Percentiles rank a stretch among this genome's conserved stretches.
Evolutionary conservation across 2,888 invertebrate genomes (phyloP).

Genomic region (Drosophila parthenogenetica): DNA sequence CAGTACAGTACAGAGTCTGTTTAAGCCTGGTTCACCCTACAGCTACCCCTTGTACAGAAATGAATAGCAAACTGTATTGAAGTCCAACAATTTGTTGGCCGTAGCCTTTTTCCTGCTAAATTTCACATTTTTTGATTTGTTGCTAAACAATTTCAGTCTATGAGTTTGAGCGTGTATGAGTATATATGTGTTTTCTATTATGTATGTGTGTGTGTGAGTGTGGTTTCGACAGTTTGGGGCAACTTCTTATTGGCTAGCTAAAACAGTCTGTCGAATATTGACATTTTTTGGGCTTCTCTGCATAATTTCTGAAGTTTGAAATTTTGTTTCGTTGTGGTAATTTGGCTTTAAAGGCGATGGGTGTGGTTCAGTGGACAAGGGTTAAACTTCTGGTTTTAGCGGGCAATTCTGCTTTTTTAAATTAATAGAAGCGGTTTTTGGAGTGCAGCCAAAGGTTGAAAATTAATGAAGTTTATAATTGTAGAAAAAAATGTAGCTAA

Average conservation of each 20-base stretch:
- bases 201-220: constrained; percentile 10
- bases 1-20: not conserved
- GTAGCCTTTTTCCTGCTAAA: constrained; percentile 36
- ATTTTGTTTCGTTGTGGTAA: constrained; percentile 50
- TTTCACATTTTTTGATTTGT: constrained; percentile 67
- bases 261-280: constrained; percentile 62
- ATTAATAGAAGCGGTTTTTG: constrained; percentile 33
- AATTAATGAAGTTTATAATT: constrained; percentile 10
- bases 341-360: constrained; percentile 29
- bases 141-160: constrained; percentile 57
- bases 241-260: constrained; percentile 39
- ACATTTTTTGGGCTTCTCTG: constrained; percentile 57
- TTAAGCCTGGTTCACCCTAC: not conserved
- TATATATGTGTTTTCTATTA: not conserved
- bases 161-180: constrained; percentile 13
- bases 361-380: constrained; percentile 9
- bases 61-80: constrained; percentile 41
- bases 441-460: not conserved
- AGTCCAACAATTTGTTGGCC: constrained; percentile 26
- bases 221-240: constrained; percentile 30
- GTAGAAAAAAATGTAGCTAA: not conserved
- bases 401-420: constrained; percentile 17
- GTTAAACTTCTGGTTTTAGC: not conserved
- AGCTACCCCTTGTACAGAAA: not conserved
- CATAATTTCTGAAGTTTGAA: constrained; percentile 26